Evolutionary conservation across 2,888 invertebrate genomes (phyloP).

Genomic region (Alentia gelatinosa): DNA sequence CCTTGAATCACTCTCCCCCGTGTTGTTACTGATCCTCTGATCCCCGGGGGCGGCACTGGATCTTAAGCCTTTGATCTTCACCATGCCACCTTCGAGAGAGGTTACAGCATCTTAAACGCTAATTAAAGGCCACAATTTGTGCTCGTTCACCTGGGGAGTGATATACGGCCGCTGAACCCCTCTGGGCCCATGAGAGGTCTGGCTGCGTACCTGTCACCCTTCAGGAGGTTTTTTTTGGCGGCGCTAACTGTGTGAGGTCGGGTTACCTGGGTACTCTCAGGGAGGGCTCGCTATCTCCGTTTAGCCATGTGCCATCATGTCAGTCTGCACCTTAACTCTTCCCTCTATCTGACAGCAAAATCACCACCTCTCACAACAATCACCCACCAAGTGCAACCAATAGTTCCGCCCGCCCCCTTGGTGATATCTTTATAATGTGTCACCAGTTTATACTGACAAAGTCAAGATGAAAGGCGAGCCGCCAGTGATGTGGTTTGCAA

Average conservation of each 20-base stretch:
- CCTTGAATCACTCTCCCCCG: neutral
- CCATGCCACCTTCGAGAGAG: neutral
- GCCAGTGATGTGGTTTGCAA: neutral
- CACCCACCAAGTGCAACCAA: constrained; percentile 16
- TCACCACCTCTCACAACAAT: constrained; percentile 32
- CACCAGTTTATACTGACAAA: constrained; percentile 29
- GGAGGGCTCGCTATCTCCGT: neutral
- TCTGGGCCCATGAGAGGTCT: neutral
- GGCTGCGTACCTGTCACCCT: neutral
- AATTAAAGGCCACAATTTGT: constrained; percentile 43
- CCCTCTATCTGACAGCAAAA: constrained; percentile 34
- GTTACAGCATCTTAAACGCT: constrained; percentile 38
- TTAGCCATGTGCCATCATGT: neutral
- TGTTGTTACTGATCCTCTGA: neutral
- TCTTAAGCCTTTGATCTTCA: neutral
- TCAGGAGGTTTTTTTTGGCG: neutral
- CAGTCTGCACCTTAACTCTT: constrained; percentile 11
- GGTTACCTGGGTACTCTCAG: neutral
- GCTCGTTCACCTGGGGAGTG: constrained; percentile 36
- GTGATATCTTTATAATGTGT: constrained; percentile 34
- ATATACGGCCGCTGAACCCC: neutral
- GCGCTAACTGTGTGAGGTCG: constrained; percentile 22
- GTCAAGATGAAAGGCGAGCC: constrained; percentile 38
- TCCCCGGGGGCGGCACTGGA: neutral
- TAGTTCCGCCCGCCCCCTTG: neutral